Evolutionary conservation across 1,140 invertebrate genomes (phyloP), one percentile per base, ranked within the genome.

Genomic region (Leptopilina boulardi): DNA sequence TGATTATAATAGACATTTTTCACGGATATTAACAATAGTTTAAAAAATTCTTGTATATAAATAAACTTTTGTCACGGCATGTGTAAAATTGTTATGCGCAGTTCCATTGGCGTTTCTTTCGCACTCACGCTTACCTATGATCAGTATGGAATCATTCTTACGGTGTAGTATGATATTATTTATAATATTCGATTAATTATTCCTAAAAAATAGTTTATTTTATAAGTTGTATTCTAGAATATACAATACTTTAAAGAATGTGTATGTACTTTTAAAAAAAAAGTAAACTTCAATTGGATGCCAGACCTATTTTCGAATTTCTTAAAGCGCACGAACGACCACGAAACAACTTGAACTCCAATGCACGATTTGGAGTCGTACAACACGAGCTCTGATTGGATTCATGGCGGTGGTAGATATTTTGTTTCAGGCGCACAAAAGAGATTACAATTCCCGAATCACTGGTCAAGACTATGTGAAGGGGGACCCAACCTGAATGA

Each of bases 371-470:
- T 66, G 59, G 13, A 66, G 59, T 30, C 4, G 59, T 66, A 66
- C 11, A 47, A 71, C 75, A 23, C 21, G 47, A 26, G 41, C 74
- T 47, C 26, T 73, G 66, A 81, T 78, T 83, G 74, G 71, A 72
- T 51, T 76, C 21, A 70, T 56, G 41, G 70, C 23, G n/a, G n/a
- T n/a, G n/a, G 70, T 41, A 44, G 80, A 80, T 84, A 87, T 82
- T 85, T 85, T 84, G 85, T 88, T 85, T 87, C 85, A 76, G 44
- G 79, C 77, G 79, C 77, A 85, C 83, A 88, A 87, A 85, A 79
- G 84, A 76, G 85, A 87, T 87, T 88, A 87, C 73, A 84, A 76
- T 85, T 88, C 86, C 82, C 85, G 79, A 87, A 85, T 86, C 84
- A 85, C 78, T 86, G 82, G 77, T 78, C 73, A 34, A 34, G 72